Evolutionary conservation across 2,888 invertebrate species (phyloP), one percentile per base, ranked within the genome.

Genomic region (Theodoxus fluviatilis): DNA sequence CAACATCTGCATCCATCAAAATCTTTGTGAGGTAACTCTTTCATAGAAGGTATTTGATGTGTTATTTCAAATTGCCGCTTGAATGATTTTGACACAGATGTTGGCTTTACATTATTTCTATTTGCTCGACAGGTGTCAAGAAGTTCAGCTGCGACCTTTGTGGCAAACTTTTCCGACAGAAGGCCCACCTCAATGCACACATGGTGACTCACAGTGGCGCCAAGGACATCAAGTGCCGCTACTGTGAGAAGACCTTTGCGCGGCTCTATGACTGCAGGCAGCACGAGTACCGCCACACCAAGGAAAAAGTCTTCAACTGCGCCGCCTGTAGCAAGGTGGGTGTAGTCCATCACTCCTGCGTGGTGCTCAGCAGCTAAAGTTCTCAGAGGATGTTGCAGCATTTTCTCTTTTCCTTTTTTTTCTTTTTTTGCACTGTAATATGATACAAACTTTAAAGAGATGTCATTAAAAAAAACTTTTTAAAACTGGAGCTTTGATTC

Each of bases 141-240:
- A 76, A 78, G 38, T 84, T 81, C 70, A 72, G 72, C 12, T 85
- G 85, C 75, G 71, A 72, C 4, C 40, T 75, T 3, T 85, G 85
- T 71, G 74, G 75, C 12, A 79, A 78, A 61, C 72, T 73, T 9
- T 85, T 84, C 71, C 75, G 80, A 4, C 84, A 84, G 78, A 84
- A 84, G 70, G 80, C 82, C 9, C 85, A 84, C 72, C 77, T 84
- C 4, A 75, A 80, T 67, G 75, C 77, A 2, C 84, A 85, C 67
- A 72, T 78, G 71, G 70, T 80, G 7, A 79, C 78, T 0, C 85
- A 85, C 72, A 82, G 81, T 6, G 80, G 80, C 7, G 79, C 78
- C 67, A 81, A 81, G 69, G 75, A 76, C 2, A 75, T 78, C 49
- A 75, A 77, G 67, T 85, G 85, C 74, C 69, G 72, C 4, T 81